Conservation (phyloP, 2,888 invertebrate genomes). For the Eurytoma adleriae region DNA sequence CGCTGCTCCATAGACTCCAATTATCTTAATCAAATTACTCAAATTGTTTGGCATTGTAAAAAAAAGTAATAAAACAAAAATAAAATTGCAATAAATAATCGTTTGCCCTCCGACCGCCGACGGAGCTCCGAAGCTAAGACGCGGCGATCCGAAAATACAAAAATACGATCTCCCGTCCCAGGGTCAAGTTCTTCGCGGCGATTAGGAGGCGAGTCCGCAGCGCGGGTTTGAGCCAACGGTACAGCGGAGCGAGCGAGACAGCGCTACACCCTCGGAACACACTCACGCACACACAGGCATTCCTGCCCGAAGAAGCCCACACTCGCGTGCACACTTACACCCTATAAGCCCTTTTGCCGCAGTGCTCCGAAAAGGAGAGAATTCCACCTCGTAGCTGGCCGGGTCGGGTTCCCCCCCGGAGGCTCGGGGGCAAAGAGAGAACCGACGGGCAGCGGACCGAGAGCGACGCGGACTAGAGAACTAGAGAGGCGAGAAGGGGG, state of each 20-base stretch:
- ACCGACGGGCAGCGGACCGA: too few species aligned
- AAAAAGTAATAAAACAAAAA: slow-evolving; percentile 4
- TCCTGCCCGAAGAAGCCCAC: background rate
- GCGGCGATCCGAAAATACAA: slow-evolving; percentile 23
- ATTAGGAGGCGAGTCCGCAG: slow-evolving; percentile 17
- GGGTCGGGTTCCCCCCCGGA: too few species aligned
- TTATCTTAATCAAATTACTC: too few species aligned
- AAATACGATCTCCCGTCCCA: slow-evolving; percentile 47
- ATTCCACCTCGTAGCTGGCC: background rate
- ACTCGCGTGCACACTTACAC: too few species aligned
- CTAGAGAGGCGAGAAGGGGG: slow-evolving; percentile 1
- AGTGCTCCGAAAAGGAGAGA: background rate
- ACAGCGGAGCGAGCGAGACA: background rate
- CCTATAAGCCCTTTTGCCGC: background rate
- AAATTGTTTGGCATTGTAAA: background rate
- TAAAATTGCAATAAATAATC: too few species aligned
- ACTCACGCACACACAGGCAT: background rate
- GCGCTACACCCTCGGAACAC: background rate
- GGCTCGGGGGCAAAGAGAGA: background rate
- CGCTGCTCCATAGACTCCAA: too few species aligned
- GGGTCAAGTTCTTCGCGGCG: slow-evolving; percentile 56
- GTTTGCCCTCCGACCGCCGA: too few species aligned
- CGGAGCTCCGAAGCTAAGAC: too few species aligned
- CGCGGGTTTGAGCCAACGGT: slow-evolving; percentile 1
- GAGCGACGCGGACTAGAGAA: too few species aligned